Evolutionary conservation across 2,113 vertebrate genomes (phyloP), one percentile per base, ranked within the genome.

Genomic region (Beaufortia kweichowensis): DNA sequence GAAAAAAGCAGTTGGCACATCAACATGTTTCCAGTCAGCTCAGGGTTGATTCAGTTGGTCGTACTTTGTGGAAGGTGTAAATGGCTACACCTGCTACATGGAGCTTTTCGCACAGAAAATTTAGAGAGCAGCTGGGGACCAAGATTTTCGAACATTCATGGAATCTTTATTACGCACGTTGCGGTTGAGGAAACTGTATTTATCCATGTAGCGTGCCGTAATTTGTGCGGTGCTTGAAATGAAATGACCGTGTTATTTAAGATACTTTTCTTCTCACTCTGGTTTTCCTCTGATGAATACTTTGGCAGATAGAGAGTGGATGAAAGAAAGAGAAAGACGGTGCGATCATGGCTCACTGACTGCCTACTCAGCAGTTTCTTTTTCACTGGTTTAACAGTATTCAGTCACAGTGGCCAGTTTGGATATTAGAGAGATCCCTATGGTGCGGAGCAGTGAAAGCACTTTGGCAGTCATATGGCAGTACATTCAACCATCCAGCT

Each of bases 141-240:
- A 26, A 3, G 67, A 81, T 88, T 73, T 85, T 73, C 79, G 88
- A 87, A 85, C 84, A 86, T 84, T 85, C 83, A 19, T 84, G 79
- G 82, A 63, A 81, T 81, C 87, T 84, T 80, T 75, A 84, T 84
- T 50, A 29, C 81, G 35, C 76, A 59, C 14, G 39, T 26, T 76
- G 86, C 67, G 79, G 55, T 60, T 21, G 68, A 61, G 66, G 33
- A 48, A 46, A 79, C 71, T 62, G 59, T 76, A 76, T 79, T 61
- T 71, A 76, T 46, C 77, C 61, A 55, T 76, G 60, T 28, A 26
- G 60, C 23, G 6, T 75, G 57, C 24, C 66, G 33, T 56, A 68
- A 69, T 39, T 41, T 31, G 24, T 55, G 31, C 2, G 39, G 75
- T 28, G 62, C 72, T 79, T 79, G 56, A 57, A 28, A 67, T 31